A percentile compares a stretch with the other conserved stretches of the same genome.
Conservation (phyloP, 2,888 invertebrate species). For the Synanthedon myopaeformis region DNA sequence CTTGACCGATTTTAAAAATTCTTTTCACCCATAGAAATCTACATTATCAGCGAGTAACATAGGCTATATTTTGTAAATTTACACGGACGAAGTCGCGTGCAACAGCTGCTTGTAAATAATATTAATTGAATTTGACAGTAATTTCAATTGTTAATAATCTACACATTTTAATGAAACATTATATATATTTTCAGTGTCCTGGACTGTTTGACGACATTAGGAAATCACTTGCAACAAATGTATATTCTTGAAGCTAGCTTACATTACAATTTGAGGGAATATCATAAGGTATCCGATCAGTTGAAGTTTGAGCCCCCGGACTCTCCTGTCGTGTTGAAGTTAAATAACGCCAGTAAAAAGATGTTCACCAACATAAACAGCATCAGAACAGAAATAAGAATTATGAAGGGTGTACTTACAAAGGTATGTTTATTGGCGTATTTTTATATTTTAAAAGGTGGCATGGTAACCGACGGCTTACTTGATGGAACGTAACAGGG, state of each 20-base stretch:
- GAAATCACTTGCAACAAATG: constrained; percentile 69
- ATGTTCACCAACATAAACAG: constrained; percentile 30
- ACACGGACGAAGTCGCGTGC: too few species aligned
- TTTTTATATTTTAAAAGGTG: too few species aligned
- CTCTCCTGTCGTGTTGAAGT: constrained; percentile 26
- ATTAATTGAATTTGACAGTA: too few species aligned
- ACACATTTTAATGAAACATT: not conserved
- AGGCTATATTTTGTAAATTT: too few species aligned
- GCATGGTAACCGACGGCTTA: too few species aligned
- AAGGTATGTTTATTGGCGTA: constrained; percentile 24
- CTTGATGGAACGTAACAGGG: too few species aligned
- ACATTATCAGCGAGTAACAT: too few species aligned
- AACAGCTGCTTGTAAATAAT: too few species aligned
- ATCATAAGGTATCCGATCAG: constrained; percentile 32
- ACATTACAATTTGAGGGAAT: constrained; percentile 61
- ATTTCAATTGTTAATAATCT: too few species aligned
- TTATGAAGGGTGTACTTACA: constrained; percentile 29
- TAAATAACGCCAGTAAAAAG: constrained; percentile 28
- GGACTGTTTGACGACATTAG: constrained; percentile 63
- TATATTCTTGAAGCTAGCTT: constrained; percentile 69
- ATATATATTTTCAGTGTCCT: constrained; percentile 55
- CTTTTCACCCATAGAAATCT: too few species aligned
- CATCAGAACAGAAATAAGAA: constrained; percentile 34
- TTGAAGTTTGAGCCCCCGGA: constrained; percentile 47
- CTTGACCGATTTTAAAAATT: too few species aligned